Conservation (phyloP, 2,888 invertebrate genomes). For the Oeneis ivallda region DNA sequence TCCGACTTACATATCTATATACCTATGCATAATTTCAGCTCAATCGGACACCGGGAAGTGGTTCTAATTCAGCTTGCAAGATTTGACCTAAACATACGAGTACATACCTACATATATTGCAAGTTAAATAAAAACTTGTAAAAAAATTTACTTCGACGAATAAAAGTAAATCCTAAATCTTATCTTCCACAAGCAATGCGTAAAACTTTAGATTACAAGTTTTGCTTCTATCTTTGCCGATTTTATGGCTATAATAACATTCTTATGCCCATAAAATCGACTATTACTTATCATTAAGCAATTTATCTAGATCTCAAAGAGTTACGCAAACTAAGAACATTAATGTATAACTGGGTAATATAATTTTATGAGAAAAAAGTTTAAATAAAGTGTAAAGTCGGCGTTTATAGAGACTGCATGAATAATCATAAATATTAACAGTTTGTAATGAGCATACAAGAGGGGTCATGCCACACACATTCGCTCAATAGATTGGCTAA, state of each 20-base stretch:
- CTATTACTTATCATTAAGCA: constrained; percentile 25
- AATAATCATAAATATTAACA: constrained; percentile 30
- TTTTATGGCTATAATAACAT: constrained; percentile 24
- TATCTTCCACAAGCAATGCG: background rate
- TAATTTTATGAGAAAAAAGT: constrained; percentile 17
- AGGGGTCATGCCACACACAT: constrained; percentile 9
- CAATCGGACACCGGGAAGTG: too few relatives aligned
- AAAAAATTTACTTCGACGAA: background rate
- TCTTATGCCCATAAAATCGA: constrained; percentile 20
- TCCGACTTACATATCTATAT: too few relatives aligned
- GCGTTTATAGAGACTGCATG: constrained; percentile 23
- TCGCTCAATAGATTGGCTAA: background rate
- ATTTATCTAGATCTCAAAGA: constrained; percentile 23
- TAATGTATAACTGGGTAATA: constrained; percentile 21
- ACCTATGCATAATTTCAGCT: too few relatives aligned
- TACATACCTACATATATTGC: too few relatives aligned
- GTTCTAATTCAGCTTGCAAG: too few relatives aligned
- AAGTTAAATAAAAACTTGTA: too few relatives aligned
- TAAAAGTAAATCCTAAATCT: too few relatives aligned
- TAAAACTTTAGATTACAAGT: constrained; percentile 8
- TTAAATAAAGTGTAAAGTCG: constrained; percentile 3
- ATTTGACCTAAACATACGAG: too few relatives aligned
- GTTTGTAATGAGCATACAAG: constrained; percentile 10
- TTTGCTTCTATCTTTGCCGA: constrained; percentile 1
- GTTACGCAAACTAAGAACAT: constrained; percentile 17